Conservation (phyloP, 2,797 vertebrate species). For the Lophotriccus pileatus region DNA sequence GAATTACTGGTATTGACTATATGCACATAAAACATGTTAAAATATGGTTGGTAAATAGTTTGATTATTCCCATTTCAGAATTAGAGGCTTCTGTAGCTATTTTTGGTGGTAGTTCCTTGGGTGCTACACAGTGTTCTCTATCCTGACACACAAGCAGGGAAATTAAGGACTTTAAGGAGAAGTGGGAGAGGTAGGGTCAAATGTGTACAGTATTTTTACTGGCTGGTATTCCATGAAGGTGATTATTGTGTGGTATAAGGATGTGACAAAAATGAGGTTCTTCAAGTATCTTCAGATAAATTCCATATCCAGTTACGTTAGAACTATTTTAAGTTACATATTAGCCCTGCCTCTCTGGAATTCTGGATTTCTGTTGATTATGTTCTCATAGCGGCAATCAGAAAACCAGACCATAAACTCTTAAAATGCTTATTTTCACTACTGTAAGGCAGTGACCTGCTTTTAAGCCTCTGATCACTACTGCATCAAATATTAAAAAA, state of each 20-base stretch:
- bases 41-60: neutral
- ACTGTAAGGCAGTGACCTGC: neutral
- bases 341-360: neutral
- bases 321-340: neutral
- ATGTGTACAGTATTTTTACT: neutral
- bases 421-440: neutral
- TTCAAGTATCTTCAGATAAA: neutral
- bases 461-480: neutral
- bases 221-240: neutral
- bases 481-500: neutral
- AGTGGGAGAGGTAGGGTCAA: neutral
- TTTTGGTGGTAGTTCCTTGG: neutral
- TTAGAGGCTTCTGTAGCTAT: neutral
- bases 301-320: neutral
- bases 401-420: neutral
- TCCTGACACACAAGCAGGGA: neutral
- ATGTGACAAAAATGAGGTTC: neutral
- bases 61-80: neutral
- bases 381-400: neutral
- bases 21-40: neutral
- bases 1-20: neutral
- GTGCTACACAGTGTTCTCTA: neutral
- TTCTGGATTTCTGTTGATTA: neutral
- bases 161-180: neutral
- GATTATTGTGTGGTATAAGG: neutral